A percentile compares a stretch with the other conserved stretches of the same genome.
Conservation (phyloP, 30 jellyfish, hydroid and myxozoan genomes). For the Morbakka virulenta region DNA sequence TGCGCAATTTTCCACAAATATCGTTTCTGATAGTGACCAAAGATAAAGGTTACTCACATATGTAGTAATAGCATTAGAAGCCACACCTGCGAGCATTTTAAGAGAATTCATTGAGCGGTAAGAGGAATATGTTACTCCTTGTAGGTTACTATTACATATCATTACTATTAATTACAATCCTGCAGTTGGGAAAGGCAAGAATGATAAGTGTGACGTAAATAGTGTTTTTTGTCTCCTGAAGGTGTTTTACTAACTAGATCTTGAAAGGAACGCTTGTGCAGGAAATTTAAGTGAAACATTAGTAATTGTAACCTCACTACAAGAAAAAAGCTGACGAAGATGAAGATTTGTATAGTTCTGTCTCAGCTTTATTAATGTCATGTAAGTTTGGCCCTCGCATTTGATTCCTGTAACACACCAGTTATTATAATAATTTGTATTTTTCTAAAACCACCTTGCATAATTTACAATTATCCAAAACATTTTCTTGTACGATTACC, state of each 20-base stretch:
- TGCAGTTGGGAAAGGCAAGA: conserved; percentile 29
- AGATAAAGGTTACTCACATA: conserved; percentile 11
- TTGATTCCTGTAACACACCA: conserved; percentile 6
- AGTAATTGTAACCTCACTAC: conserved; percentile 40
- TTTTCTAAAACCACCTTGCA: not conserved
- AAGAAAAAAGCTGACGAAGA: conserved; percentile 18
- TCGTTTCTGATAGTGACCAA: conserved; percentile 9
- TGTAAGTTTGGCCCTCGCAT: conserved; percentile 16
- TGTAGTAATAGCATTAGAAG: conserved; percentile 26
- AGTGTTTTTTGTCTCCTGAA: conserved; percentile 10
- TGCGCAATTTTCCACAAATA: not conserved
- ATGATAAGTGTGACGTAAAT: conserved; percentile 5
- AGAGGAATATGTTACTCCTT: conserved; percentile 1
- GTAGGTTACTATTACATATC: no score
- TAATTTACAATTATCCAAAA: not conserved
- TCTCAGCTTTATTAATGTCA: conserved; percentile 18
- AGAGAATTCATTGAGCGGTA: conserved; percentile 13
- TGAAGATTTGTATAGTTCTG: conserved; percentile 37
- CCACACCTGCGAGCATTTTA: conserved; percentile 22
- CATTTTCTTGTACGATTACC: conserved; percentile 17
- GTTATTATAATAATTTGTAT: not conserved
- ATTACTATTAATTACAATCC: conserved; percentile 20
- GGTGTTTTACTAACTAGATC: conserved; percentile 14
- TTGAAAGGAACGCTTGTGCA: no score
- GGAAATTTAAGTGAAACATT: conserved; percentile 5